phyloP scores from a whole-genome alignment of 2,888 invertebrate species.

The Cristatella mucedo region DNA sequence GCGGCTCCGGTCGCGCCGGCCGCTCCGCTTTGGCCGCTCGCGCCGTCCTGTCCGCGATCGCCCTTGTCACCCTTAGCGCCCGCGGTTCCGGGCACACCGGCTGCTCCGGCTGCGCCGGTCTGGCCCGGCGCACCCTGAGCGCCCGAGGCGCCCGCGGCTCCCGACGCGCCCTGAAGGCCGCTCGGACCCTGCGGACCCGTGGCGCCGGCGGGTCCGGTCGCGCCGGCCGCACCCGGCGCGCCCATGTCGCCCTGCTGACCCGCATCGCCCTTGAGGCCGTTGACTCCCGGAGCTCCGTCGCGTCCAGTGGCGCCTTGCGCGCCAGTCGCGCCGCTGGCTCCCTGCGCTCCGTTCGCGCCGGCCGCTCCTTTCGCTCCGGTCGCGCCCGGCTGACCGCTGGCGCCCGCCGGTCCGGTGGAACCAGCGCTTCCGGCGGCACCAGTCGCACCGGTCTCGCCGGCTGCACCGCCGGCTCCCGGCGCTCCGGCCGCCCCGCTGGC shows the following conservation, averaged over 20 bases:
- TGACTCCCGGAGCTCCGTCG: no score
- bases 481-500: background rate
- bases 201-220: background rate
- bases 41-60: constrained; percentile 12
- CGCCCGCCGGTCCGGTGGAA: background rate
- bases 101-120: constrained; percentile 11
- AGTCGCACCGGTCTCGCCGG: constrained; percentile 1
- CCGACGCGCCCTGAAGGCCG: constrained; percentile 11
- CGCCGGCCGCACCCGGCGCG: background rate
- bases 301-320: constrained; percentile 1
- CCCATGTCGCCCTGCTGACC: background rate
- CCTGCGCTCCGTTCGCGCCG: no score
- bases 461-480: background rate
- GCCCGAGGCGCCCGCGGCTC: background rate
- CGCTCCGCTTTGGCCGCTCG: no score
- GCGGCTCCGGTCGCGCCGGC: no score
- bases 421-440: constrained; percentile 4
- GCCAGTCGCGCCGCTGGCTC: no score
- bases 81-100: no score
- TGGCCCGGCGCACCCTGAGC: constrained; percentile 1
- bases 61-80: no score
- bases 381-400: no score
- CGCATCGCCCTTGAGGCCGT: no score
- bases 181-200: constrained; percentile 11
- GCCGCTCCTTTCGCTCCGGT: no score